Base-by-base conservation (phyloP, 2,113 vertebrate species). In the Cygnus atratus region DNA sequence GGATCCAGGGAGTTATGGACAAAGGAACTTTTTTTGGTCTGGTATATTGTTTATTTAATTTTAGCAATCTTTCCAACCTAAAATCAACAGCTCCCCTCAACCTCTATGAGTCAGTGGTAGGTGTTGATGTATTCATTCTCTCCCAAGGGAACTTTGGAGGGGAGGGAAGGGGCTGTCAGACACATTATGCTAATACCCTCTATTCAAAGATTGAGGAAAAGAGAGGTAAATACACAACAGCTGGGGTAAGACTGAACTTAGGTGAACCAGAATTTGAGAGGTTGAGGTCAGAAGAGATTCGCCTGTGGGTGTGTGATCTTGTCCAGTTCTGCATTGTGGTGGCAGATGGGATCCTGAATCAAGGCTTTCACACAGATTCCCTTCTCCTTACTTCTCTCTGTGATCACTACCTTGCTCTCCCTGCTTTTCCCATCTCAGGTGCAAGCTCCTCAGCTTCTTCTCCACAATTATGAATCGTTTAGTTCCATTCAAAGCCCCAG, bases 31-130 rank as follows among this genome's bases (percentile, higher is more conserved):
- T 66, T 71, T 75, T 46, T 73, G 65, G 78, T 59, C 87, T 88
- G 67, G 59, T 20, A 81, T 43, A 81, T 65, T 87, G 83, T 80
- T 80, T 87, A 54, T 87, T 87, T 87, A 66, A 90, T 81, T 73
- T 90, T 50, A 75, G 73, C 57, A 44, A 84, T 68, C 54, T 81
- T 90, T 90, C 59, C 83, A 84, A 63, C 68, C 58, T 81, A 73
- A 87, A 92, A 55, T 33, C 79, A 90, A 68, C 86, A 80, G 12
- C 13, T 31, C 19, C 41, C 62, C 25, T 16, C n/a, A 71, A 29
- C 33, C 74, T 52, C 74, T 50, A 5, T 81, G 83, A 81, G 54
- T 81, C 74, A 92, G 59, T 13, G 29, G 18, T 67, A 76, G 74
- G 73, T 72, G 87, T 84, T 80, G 92, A 92, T 76, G 59, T 41